Evolutionary conservation across 2,113 vertebrate species (phyloP).

Genomic region (Semicossyphus pulcher): DNA sequence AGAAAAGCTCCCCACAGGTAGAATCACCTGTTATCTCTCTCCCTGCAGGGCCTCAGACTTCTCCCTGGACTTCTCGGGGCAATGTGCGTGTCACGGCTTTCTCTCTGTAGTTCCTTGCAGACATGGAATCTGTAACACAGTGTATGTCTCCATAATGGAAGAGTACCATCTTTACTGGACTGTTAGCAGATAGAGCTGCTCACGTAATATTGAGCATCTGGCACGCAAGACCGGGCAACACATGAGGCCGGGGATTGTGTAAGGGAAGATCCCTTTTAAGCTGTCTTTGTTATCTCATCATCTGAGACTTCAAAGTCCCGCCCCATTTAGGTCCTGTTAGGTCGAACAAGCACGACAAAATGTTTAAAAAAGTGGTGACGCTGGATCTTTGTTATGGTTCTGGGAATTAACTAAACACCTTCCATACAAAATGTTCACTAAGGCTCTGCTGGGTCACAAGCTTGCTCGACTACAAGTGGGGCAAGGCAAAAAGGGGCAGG

Average conservation of each 20-base stretch:
- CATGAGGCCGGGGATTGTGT: conserved; percentile 22
- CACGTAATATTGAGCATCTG: conserved; percentile 4
- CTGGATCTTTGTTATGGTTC: too few species aligned
- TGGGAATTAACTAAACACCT: too few species aligned
- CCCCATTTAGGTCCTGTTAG: neutral
- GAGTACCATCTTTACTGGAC: neutral
- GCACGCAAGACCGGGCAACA: neutral
- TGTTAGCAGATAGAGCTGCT: neutral
- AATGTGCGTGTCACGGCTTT: neutral
- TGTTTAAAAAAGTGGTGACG: too few species aligned
- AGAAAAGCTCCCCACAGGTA: conserved; percentile 52
- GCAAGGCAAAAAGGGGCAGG: too few species aligned
- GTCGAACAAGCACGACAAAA: neutral
- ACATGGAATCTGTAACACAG: conserved; percentile 9
- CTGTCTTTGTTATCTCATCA: conserved; percentile 10
- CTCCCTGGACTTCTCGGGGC: conserved; percentile 34
- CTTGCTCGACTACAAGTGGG: too few species aligned
- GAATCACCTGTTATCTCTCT: conserved; percentile 58
- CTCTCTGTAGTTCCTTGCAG: conserved; percentile 12
- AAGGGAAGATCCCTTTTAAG: neutral
- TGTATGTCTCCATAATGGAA: neutral
- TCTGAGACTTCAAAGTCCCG: neutral
- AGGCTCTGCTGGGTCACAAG: too few species aligned
- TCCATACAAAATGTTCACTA: too few species aligned
- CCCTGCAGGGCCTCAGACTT: conserved; percentile 24